These are phyloP conservation scores for Holocentrus rufus DNA, from an alignment of 2,797 vertebrate genomes.

Conservation along the genomic window DNA sequence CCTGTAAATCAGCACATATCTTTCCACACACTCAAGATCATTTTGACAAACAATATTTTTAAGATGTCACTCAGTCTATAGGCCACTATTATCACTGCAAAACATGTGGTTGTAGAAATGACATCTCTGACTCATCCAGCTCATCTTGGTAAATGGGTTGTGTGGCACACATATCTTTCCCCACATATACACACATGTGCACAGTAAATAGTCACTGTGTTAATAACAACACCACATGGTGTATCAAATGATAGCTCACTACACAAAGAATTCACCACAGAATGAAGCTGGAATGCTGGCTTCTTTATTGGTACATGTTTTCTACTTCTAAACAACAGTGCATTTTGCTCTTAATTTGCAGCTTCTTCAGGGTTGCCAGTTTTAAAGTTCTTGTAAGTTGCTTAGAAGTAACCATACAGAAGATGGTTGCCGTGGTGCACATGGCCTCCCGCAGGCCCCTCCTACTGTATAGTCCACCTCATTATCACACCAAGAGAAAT, in stretches of 20 bases:
- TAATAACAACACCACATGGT: conserved; percentile 50
- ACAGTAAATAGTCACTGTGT: conserved; percentile 45
- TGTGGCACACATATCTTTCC: conserved; percentile 9
- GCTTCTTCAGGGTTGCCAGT: conserved; percentile 1
- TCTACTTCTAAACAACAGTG: conserved; percentile 38
- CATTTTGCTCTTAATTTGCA: conserved; percentile 33
- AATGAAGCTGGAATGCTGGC: conserved; percentile 37
- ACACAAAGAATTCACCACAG: conserved; percentile 40
- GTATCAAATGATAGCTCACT: conserved; percentile 33
- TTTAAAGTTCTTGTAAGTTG: no score
- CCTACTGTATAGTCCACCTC: conserved; percentile 37
- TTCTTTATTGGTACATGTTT: conserved; percentile 44
- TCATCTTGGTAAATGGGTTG: not conserved
- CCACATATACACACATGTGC: not conserved
- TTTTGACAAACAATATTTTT: not conserved
- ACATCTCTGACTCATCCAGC: conserved; percentile 32
- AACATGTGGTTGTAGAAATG: conserved; percentile 12
- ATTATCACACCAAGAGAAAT: conserved; percentile 58
- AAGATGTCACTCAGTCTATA: not conserved
- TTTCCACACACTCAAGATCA: not conserved
- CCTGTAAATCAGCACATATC: not conserved
- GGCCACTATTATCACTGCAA: not conserved
- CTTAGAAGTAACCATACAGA: conserved; percentile 24
- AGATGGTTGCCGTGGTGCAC: conserved; percentile 18
- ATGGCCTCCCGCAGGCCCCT: conserved; percentile 9